phyloP scores from a whole-genome alignment of 2,797 vertebrate species.

The Melanotaenia trifasciata region DNA sequence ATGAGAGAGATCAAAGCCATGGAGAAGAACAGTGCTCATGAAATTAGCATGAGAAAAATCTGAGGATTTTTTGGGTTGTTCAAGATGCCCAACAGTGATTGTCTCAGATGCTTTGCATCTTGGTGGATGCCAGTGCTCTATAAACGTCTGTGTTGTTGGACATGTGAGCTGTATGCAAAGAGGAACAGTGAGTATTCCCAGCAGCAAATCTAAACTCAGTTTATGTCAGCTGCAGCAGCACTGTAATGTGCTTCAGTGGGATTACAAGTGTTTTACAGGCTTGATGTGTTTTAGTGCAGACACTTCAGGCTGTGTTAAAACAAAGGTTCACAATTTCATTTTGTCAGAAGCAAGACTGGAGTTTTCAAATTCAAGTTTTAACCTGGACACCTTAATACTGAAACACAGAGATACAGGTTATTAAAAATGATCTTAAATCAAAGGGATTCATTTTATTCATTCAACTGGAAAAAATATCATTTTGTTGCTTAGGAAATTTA shows the following conservation, averaged over 20 bases:
- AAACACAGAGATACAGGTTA: not conserved
- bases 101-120: constrained; percentile 42
- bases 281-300: constrained; percentile 51
- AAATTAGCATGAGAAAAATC: constrained; percentile 56
- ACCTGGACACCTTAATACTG: not conserved
- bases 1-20: constrained; percentile 50
- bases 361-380: constrained; percentile 33
- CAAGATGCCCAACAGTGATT: constrained; percentile 46
- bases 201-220: constrained; percentile 47
- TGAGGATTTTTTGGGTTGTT: constrained; percentile 43
- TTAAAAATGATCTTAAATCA: not conserved
- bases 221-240: constrained; percentile 53
- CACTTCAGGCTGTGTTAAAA: constrained; percentile 41
- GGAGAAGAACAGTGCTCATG: constrained; percentile 33
- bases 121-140: constrained; percentile 31
- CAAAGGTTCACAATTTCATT: constrained; percentile 51
- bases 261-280: constrained; percentile 66
- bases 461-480: not conserved
- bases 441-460: too few species aligned
- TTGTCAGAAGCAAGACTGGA: constrained; percentile 45
- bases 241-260: constrained; percentile 53
- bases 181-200: constrained; percentile 51
- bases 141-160: constrained; percentile 36
- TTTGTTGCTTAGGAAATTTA: not conserved
- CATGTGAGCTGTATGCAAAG: constrained; percentile 40